These are phyloP conservation scores for Epinephelus malabaricus DNA, from an alignment of 2,797 vertebrate species.

Conservation along the genomic window DNA sequence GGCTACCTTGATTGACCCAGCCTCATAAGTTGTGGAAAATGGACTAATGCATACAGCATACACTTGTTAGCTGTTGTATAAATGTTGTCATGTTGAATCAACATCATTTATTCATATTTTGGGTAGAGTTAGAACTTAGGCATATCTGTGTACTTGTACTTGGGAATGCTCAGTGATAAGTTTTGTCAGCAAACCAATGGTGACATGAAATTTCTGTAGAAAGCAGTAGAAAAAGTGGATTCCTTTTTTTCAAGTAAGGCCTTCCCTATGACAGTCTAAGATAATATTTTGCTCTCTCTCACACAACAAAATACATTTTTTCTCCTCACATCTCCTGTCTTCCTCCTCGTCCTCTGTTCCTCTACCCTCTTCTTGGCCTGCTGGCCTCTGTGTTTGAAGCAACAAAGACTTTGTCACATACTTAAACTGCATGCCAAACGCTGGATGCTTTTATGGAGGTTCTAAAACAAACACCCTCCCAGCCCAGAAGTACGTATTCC, in stretches of 20 bases:
- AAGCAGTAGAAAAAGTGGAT: not conserved
- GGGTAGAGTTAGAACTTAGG: not conserved
- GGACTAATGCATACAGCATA: not conserved
- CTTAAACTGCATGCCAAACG: conserved; percentile 70
- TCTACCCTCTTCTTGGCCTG: conserved; percentile 24
- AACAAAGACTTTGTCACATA: conserved; percentile 76
- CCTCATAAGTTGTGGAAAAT: not conserved
- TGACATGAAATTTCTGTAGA: not conserved
- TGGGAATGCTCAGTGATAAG: not conserved
- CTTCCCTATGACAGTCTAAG: not conserved
- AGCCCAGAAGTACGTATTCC: conserved; percentile 73
- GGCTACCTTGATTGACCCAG: not conserved
- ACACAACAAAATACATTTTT: not conserved
- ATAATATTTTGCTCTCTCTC: not conserved
- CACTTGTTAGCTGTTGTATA: not conserved
- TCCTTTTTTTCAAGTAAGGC: not conserved
- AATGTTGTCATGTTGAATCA: not conserved
- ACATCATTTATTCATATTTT: not conserved
- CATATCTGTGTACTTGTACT: not conserved
- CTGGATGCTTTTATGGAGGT: conserved; percentile 71
- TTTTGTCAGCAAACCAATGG: not conserved
- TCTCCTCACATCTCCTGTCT: not conserved
- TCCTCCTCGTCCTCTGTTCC: conserved; percentile 19
- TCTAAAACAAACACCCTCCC: conserved; percentile 79
- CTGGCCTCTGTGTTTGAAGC: conserved; percentile 55